Evolutionary conservation across 2,797 vertebrate species (phyloP).

Genomic region (Sphenodon punctatus): DNA sequence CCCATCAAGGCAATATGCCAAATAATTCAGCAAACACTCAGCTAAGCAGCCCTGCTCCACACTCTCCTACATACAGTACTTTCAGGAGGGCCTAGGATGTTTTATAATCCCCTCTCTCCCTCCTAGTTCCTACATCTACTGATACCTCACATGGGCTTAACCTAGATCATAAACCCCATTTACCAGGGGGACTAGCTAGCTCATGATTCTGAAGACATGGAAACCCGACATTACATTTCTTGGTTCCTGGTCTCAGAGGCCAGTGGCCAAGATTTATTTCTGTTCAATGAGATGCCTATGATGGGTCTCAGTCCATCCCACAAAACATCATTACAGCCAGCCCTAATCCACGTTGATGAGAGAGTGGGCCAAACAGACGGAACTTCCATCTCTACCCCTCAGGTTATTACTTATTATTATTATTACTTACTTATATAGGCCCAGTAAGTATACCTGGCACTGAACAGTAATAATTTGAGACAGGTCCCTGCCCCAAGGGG

Average conservation of each 20-base stretch:
- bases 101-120: background rate
- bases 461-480: too few relatives aligned
- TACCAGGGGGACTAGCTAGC: background rate
- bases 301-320: background rate
- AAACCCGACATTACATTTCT: background rate
- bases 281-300: background rate
- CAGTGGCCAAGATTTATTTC: background rate
- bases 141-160: background rate
- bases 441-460: too few relatives aligned
- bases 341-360: too few relatives aligned
- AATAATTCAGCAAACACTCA: constrained; percentile 13
- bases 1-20: too few relatives aligned
- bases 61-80: background rate
- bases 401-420: too few relatives aligned
- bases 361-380: background rate
- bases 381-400: background rate
- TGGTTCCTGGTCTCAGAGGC: background rate
- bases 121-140: background rate
- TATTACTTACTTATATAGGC: too few relatives aligned
- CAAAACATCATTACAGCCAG: background rate
- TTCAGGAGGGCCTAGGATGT: constrained; percentile 25
- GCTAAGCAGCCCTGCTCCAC: constrained; percentile 20
- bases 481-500: too few relatives aligned
- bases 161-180: background rate
- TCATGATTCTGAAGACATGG: background rate